A percentile compares a stretch with the other conserved stretches of the same genome.
Conservation (phyloP, 2,888 invertebrate genomes). For the Polydesmus complanatus region DNA sequence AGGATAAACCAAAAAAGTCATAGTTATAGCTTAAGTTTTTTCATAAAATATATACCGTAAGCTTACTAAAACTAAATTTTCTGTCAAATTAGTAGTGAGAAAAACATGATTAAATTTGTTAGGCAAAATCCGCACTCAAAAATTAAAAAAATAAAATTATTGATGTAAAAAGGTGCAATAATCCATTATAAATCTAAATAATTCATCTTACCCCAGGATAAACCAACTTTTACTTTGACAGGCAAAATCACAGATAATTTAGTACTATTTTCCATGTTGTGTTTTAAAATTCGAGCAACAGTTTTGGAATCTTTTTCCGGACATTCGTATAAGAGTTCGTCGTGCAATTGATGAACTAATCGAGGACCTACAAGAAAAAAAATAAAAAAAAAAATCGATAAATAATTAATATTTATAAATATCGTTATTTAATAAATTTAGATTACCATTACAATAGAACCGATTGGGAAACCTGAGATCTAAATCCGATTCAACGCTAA, state of each 20-base stretch:
- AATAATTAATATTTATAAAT: too few species aligned
- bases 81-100: too few species aligned
- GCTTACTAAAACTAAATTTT: too few species aligned
- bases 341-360: constrained; percentile 75
- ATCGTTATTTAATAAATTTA: too few species aligned
- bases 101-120: too few species aligned
- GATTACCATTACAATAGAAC: too few species aligned
- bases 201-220: constrained; percentile 55
- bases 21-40: too few species aligned
- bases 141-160: too few species aligned
- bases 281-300: constrained; percentile 50
- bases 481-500: constrained; percentile 51
- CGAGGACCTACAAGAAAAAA: constrained; percentile 23
- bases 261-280: constrained; percentile 65
- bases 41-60: too few species aligned
- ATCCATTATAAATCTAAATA: constrained; percentile 14
- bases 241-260: constrained; percentile 63
- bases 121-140: too few species aligned
- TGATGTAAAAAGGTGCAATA: too few species aligned
- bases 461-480: constrained; percentile 33
- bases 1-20: constrained; percentile 62
- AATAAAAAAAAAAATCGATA: too few species aligned
- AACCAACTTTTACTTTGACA: constrained; percentile 70
- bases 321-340: constrained; percentile 86
- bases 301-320: constrained; percentile 38